phyloP scores from a whole-genome alignment of 2,113 vertebrate genomes.

The Morone chrysops region DNA sequence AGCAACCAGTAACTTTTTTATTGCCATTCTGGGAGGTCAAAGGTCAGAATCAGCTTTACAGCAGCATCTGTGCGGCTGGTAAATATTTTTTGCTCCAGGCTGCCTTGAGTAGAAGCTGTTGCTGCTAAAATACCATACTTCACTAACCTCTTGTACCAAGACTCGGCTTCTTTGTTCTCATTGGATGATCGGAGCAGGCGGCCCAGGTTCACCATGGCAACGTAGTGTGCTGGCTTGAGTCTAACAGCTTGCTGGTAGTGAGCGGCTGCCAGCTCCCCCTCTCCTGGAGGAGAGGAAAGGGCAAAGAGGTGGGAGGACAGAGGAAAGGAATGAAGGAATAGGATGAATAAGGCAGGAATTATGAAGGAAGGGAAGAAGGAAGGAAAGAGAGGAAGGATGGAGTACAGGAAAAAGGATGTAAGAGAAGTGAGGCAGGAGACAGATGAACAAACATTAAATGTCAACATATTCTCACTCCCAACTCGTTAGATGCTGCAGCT shows the following conservation, averaged over 20 bases:
- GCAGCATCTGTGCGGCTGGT: neutral
- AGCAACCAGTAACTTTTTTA: neutral
- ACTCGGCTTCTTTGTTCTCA: conserved; percentile 90
- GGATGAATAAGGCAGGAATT: neutral
- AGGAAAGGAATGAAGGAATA: neutral
- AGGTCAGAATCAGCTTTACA: neutral
- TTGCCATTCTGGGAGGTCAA: neutral
- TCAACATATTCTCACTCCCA: no score
- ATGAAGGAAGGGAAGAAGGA: neutral
- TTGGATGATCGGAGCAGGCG: conserved; percentile 92
- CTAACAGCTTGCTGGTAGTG: conserved; percentile 94
- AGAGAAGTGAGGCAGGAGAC: neutral
- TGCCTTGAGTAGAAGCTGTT: no score
- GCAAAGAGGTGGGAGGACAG: neutral
- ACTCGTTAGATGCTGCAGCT: no score
- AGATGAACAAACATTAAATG: neutral
- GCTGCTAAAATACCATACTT: neutral
- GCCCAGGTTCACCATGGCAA: conserved; percentile 98
- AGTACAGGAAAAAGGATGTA: neutral
- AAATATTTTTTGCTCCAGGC: neutral
- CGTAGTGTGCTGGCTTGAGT: conserved; percentile 91
- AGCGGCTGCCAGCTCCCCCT: conserved; percentile 85
- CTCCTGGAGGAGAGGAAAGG: conserved; percentile 78
- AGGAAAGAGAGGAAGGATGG: neutral
- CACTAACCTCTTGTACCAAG: conserved; percentile 93